Conservation (phyloP, 2,797 vertebrate species). For the Helicolenus hilgendorfi region DNA sequence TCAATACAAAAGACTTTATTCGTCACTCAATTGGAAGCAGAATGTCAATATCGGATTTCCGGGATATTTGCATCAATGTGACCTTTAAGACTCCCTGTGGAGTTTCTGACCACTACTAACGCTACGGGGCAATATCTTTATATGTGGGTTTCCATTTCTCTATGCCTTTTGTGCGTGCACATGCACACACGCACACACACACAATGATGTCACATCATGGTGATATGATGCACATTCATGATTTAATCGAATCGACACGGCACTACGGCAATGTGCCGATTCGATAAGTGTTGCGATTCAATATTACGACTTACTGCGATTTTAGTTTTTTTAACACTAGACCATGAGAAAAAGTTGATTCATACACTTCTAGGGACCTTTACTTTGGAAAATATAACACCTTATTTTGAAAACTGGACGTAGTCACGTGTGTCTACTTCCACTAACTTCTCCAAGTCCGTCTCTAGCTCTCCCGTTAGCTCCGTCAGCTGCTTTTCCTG, state of each 20-base stretch:
- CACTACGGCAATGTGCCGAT: background rate
- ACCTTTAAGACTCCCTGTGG: background rate
- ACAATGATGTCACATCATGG: background rate
- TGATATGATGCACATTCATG: background rate
- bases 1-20: background rate
- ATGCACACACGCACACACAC: background rate
- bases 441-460: rapidly evolving
- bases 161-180: too few relatives aligned
- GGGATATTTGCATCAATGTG: background rate
- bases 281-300: too few relatives aligned
- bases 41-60: background rate
- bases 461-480: too few relatives aligned
- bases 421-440: too few relatives aligned
- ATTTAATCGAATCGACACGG: too few relatives aligned
- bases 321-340: too few relatives aligned
- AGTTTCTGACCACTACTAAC: background rate
- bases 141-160: background rate
- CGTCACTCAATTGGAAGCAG: background rate
- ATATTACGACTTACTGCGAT: too few relatives aligned
- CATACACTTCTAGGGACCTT: too few relatives aligned
- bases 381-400: too few relatives aligned
- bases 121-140: background rate
- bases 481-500: too few relatives aligned
- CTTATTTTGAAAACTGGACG: too few relatives aligned
- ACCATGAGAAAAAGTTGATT: too few relatives aligned